Evolutionary conservation across 1,140 invertebrate genomes (phyloP), one percentile per base, ranked within the genome.

Genomic region (Metopolophium dirhodum): DNA sequence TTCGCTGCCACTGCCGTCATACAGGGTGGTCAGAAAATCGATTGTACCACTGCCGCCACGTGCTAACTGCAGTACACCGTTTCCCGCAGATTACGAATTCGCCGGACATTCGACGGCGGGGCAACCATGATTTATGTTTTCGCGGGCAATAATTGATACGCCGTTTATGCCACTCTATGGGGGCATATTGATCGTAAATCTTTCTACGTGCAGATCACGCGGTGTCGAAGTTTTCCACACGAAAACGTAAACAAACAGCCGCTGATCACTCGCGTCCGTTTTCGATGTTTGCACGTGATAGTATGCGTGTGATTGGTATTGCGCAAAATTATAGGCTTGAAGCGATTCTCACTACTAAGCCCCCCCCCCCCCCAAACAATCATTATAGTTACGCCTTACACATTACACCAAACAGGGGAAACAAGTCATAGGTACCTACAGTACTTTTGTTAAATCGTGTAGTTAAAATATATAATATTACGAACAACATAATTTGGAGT

Each of bases 11-110:
- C 37, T 2, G 14, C 85, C 37, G 3, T 11, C 37, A 86, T 47
- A 86, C 85, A 86, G 85, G 85, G 30, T 47, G 85, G 4, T 86
- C 26, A 45, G 26, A n/a, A 86, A 86, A 86, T 86, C 85, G 85
- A 86, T 86, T 9, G 41, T 18, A 26, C 85, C 23, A 35, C 41
- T 41, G 45, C 45, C 23, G 11, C 83, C 83, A 41, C 83, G 23
- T 77, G 61, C 61, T 77, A 77, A 77, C 61, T 77, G 61, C 61
- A 77, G 61, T 30, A 68, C 14, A n/a, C 61, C 61, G 61, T 77
- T 77, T 77, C 4, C 30, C 61, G 30, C 61, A n/a, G 61, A 68
- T 68, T 68, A 18, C 30, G 14, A n/a, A 68, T 18, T 68, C 30
- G 11, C 9, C 26, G 61, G 61, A n/a, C 61, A 68, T 30, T 3